Conservation (phyloP, 1,140 invertebrate species). For the Ceratosolen fusciceps region DNA sequence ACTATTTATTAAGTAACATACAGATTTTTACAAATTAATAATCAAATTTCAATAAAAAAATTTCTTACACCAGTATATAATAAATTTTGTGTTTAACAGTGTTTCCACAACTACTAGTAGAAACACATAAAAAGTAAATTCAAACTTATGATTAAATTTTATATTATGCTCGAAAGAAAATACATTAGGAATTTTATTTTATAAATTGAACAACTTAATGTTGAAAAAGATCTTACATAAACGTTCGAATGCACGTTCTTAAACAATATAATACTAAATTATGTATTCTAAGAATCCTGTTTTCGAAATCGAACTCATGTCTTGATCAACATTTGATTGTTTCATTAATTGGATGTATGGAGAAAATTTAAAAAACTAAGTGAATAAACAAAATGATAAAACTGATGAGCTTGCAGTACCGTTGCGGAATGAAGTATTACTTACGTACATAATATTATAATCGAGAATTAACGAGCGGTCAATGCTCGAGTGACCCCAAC, state of each 20-base stretch:
- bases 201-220: constrained; percentile 12
- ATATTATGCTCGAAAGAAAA: too few relatives aligned
- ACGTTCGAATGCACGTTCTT: constrained; percentile 6
- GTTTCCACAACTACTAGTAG: too few relatives aligned
- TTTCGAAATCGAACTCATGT: constrained; percentile 41
- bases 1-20: too few relatives aligned
- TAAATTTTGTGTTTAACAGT: background rate
- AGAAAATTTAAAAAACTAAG: constrained; percentile 31
- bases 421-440: constrained; percentile 38
- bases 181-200: background rate
- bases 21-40: too few relatives aligned
- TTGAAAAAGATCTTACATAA: constrained; percentile 8
- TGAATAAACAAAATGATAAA: constrained; percentile 41
- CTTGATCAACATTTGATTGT: constrained; percentile 43
- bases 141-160: too few relatives aligned
- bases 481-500: constrained; percentile 67
- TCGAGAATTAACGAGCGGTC: constrained; percentile 59
- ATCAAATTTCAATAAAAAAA: too few relatives aligned
- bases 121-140: too few relatives aligned
- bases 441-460: constrained; percentile 46
- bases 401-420: constrained; percentile 44
- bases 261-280: constrained; percentile 20
- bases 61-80: too few relatives aligned
- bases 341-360: constrained; percentile 36
- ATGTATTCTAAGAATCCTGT: constrained; percentile 35